Base-by-base conservation (phyloP, 1,140 invertebrate species). In the Drosophila bocqueti region DNA sequence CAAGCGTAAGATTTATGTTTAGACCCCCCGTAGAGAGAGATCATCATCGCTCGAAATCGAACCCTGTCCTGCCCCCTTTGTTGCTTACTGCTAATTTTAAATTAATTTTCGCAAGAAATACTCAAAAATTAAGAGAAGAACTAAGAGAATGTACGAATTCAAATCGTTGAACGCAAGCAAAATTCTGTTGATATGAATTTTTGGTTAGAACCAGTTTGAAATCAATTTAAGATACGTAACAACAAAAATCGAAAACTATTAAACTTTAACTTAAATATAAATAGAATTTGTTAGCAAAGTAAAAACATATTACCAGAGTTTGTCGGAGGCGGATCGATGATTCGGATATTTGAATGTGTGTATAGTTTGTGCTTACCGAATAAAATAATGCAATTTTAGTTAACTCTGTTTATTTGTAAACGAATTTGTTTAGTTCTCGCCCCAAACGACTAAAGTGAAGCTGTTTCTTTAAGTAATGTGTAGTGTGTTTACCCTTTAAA, bases 101-200 rank as follows among this genome's bases (percentile, higher is more conserved):
- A 87, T 87, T 84, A 81, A 84, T 89, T 75, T 59, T 62, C 62
- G 47, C 75, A 58, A 65, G 50, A 71, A 87, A 80, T 87, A 83
- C 67, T 83, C 76, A 74, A 49, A 79, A 64, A 64, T 49, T 55
- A 66, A 79, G 18, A 38, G 6, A 15, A 61, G 65, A 67, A 57
- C 26, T 36, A 60, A 63, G 82, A 86, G 71, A 71, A 54, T 60
- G 61, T 74, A 54, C 40, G 31, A 66, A 54, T 55, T 57, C 40
- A 71, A 46, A 71, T 82, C 62, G 65, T 81, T 84, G 49, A 78
- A 76, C 24, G 67, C 68, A 49, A 45, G 38, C 67, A 31, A 38
- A 61, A 90, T 89, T 89, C 85, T 89, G 85, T 89, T 89, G 85
- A 89, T 89, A 89, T 89, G 75, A 90, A 90, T 90, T 90, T 90